A percentile compares a stretch with the other conserved stretches of the same genome.
These are phyloP conservation scores for Apodemia mormo DNA, from an alignment of 2,888 invertebrate genomes.

Conservation along the genomic window DNA sequence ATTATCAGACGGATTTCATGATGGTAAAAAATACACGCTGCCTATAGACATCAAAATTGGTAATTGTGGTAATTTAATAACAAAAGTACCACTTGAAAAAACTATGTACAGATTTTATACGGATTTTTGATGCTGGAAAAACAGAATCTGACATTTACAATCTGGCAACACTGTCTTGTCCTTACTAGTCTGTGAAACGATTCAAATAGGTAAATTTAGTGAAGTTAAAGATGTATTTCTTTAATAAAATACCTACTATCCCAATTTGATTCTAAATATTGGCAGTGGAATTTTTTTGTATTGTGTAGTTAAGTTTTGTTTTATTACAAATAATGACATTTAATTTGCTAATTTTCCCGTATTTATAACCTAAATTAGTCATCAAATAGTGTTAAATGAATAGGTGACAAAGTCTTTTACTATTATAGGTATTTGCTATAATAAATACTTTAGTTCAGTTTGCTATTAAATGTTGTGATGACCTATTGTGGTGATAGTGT, in stretches of 20 bases:
- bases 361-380: conserved; percentile 73
- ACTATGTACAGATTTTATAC: too few species aligned
- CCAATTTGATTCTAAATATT: not conserved
- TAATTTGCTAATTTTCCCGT: conserved; percentile 42
- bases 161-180: too few species aligned
- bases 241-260: not conserved
- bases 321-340: conserved; percentile 10
- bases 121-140: too few species aligned
- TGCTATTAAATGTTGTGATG: conserved; percentile 35
- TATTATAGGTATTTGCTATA: conserved; percentile 46
- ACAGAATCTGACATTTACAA: too few species aligned
- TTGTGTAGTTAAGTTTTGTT: not conserved
- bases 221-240: not conserved
- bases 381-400: conserved; percentile 51
- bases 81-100: too few species aligned
- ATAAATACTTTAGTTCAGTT: conserved; percentile 28
- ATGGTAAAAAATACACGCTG: too few species aligned
- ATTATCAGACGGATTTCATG: too few species aligned
- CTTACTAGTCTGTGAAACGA: not conserved
- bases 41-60: too few species aligned
- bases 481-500: conserved; percentile 36
- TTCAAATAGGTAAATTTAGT: not conserved
- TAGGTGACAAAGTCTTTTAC: conserved; percentile 49
- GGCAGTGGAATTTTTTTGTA: not conserved
- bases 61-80: too few species aligned